phyloP scores from a whole-genome alignment of 1,140 invertebrate genomes.

The Meloidogyne hapla region DNA sequence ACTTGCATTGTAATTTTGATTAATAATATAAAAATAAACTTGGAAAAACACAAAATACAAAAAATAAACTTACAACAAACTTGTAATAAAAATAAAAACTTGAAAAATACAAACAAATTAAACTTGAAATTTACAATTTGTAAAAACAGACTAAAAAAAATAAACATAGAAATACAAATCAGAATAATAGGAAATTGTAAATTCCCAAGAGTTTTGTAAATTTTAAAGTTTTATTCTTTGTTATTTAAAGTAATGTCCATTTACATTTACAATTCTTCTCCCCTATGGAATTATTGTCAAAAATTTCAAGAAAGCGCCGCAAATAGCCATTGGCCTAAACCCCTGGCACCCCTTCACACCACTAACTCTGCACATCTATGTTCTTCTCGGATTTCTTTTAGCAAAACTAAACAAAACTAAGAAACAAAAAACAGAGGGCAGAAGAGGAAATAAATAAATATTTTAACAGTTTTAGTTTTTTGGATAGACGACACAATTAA shows the following conservation, averaged over 20 bases:
- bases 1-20: too few relatives aligned
- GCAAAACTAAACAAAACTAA: neutral
- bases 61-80: neutral
- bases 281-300: neutral
- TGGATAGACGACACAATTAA: neutral
- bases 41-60: neutral
- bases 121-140: neutral
- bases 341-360: neutral
- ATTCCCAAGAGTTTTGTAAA: too few relatives aligned
- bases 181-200: neutral
- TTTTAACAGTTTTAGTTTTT: neutral
- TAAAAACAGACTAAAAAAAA: neutral
- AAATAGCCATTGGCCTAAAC: constrained; percentile 6
- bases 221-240: too few relatives aligned
- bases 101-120: too few relatives aligned
- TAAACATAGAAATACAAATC: neutral
- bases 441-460: neutral
- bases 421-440: neutral
- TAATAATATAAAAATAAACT: neutral
- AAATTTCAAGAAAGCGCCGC: neutral
- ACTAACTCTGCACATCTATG: neutral
- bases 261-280: neutral
- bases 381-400: neutral
- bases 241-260: too few relatives aligned
- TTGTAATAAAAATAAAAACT: too few relatives aligned